These are phyloP conservation scores for Actenoides lindsayi DNA, from an alignment of 2,113 vertebrate species.

Conservation along the genomic window DNA sequence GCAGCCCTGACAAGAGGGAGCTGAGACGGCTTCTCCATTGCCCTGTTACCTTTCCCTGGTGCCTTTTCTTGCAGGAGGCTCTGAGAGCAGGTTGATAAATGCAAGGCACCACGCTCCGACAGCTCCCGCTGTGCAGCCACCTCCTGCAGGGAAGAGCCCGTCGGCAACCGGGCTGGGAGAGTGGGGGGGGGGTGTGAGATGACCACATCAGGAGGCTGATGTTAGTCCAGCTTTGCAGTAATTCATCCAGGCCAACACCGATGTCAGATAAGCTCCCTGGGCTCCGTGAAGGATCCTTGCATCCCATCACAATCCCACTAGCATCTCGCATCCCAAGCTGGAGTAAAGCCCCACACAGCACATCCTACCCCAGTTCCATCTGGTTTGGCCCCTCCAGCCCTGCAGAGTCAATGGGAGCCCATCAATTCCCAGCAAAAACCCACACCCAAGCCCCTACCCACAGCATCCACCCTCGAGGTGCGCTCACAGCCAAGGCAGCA, in stretches of 20 bases:
- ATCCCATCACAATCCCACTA: not conserved
- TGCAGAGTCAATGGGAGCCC: not conserved
- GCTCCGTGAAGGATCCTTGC: not conserved
- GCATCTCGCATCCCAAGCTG: not conserved
- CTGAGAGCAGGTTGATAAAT: not conserved
- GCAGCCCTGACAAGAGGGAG: not conserved
- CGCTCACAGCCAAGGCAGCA: not conserved
- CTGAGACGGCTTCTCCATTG: not conserved
- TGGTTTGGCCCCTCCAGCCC: not conserved
- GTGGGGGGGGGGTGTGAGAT: not conserved
- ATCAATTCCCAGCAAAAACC: not conserved
- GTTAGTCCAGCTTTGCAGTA: not conserved
- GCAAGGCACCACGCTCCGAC: fast-evolving
- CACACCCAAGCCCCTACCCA: not conserved
- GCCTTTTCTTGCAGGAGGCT: not conserved
- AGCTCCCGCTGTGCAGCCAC: not conserved
- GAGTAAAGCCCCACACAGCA: not conserved
- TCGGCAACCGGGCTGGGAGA: fast-evolving
- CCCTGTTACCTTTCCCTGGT: not conserved
- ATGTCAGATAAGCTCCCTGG: not conserved
- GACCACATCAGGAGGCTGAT: fast-evolving
- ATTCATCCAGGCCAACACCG: not conserved
- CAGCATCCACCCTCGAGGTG: fast-evolving
- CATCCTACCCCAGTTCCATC: not conserved
- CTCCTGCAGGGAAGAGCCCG: not conserved